These are phyloP conservation scores for Austrofundulus limnaeus DNA, from an alignment of 2,113 vertebrate genomes.

Conservation along the genomic window DNA sequence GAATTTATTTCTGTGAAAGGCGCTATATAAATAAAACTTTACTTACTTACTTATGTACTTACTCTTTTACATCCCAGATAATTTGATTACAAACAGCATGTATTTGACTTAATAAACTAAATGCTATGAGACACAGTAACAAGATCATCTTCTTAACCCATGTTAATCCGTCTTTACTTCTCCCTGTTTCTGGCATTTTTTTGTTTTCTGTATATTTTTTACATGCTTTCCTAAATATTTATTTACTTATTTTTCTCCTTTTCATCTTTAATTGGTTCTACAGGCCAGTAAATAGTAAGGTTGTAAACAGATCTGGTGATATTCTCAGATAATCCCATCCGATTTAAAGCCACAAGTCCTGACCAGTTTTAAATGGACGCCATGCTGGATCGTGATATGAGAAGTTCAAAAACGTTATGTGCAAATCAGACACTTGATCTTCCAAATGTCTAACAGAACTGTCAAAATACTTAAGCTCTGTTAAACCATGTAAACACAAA, in stretches of 20 bases:
- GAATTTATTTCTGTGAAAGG: too few relatives aligned
- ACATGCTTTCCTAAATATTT: neutral
- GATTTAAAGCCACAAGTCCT: neutral
- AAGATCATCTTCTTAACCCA: neutral
- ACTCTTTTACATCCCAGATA: neutral
- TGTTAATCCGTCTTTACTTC: too few relatives aligned
- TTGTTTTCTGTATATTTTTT: neutral
- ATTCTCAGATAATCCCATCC: neutral
- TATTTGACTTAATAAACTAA: neutral
- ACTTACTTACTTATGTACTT: too few relatives aligned
- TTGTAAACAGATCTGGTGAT: neutral
- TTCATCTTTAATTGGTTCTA: neutral
- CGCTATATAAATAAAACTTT: too few relatives aligned
- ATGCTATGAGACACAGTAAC: too few relatives aligned
- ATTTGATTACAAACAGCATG: neutral
- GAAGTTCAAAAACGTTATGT: conserved; percentile 8
- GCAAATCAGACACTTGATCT: neutral
- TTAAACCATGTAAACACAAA: neutral
- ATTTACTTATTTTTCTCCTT: neutral
- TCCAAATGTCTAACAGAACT: neutral
- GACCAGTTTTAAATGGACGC: neutral
- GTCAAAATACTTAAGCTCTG: neutral
- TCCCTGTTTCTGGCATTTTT: neutral
- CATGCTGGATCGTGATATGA: neutral
- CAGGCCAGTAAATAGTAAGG: neutral